phyloP scores from a whole-genome alignment of 2,797 vertebrate species.

The Sebastes nivosus region DNA sequence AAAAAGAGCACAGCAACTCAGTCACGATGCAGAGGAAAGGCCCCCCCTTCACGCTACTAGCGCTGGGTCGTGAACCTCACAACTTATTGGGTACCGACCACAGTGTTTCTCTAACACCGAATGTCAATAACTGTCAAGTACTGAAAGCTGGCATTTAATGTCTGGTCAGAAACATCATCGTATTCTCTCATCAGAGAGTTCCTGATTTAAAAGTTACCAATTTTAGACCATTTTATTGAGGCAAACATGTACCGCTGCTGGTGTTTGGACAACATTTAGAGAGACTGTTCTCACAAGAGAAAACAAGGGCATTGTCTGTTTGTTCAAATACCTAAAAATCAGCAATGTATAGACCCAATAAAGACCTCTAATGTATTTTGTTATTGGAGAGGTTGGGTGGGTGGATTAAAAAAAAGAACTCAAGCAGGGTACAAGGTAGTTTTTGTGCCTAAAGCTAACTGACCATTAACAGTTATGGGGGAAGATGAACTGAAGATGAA shows the following conservation, averaged over 20 bases:
- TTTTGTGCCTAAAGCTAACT: neutral
- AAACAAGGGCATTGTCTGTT: neutral
- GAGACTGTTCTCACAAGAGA: neutral
- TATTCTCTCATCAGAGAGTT: neutral
- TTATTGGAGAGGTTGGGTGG: no score
- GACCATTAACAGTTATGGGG: neutral
- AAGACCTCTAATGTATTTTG: neutral
- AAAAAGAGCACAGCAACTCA: conserved; percentile 30
- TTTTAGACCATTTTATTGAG: neutral
- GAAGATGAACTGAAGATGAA: neutral
- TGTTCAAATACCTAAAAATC: neutral
- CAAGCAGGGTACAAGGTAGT: no score
- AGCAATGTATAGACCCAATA: neutral
- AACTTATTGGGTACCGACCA: neutral
- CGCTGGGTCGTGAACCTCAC: neutral
- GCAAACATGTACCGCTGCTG: neutral
- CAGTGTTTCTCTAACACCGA: neutral
- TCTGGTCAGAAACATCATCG: neutral
- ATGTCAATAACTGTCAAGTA: neutral
- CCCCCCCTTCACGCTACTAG: neutral
- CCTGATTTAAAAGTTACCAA: neutral
- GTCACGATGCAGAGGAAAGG: conserved; percentile 49
- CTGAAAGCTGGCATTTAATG: neutral
- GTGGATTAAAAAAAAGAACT: no score
- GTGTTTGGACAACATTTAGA: neutral